phyloP scores from a whole-genome alignment of 2,113 vertebrate species.

The Cyprinus carpio region DNA sequence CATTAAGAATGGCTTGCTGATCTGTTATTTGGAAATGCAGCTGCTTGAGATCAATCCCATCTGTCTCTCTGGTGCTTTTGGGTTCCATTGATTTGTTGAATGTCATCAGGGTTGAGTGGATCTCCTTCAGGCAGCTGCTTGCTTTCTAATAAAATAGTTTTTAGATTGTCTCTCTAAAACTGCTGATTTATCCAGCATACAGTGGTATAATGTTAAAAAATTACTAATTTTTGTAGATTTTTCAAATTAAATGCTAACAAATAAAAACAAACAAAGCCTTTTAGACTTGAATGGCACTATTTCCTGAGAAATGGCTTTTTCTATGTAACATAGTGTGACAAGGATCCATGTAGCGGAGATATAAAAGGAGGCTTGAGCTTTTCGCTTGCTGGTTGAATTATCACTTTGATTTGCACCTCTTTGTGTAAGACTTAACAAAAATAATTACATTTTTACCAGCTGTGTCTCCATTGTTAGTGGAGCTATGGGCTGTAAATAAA shows the following conservation, averaged over 20 bases:
- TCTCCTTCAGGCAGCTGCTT: not conserved
- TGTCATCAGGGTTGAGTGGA: constrained; percentile 40
- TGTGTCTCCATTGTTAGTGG: constrained; percentile 5
- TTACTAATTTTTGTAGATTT: not conserved
- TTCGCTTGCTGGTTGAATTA: not conserved
- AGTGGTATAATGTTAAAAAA: not conserved
- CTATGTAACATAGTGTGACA: not conserved
- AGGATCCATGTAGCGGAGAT: not conserved
- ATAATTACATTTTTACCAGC: constrained; percentile 1
- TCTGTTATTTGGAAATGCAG: not conserved
- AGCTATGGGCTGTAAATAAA: constrained; percentile 10
- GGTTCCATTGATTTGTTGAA: constrained; percentile 46
- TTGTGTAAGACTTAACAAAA: not conserved
- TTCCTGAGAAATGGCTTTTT: not conserved
- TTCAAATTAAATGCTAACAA: not conserved
- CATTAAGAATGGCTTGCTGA: not conserved
- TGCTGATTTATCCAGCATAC: not conserved
- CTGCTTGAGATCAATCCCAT: constrained; percentile 1
- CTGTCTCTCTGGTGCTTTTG: not conserved
- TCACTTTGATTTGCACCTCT: constrained; percentile 24
- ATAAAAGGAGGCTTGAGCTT: not conserved
- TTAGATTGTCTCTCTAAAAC: not conserved
- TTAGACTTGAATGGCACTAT: not conserved
- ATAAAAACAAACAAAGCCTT: not conserved
- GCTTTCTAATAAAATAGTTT: constrained; percentile 6